phyloP scores from a whole-genome alignment of 30 jellyfish, hydroid and myxozoan species.

The Hydractinia echinata region DNA sequence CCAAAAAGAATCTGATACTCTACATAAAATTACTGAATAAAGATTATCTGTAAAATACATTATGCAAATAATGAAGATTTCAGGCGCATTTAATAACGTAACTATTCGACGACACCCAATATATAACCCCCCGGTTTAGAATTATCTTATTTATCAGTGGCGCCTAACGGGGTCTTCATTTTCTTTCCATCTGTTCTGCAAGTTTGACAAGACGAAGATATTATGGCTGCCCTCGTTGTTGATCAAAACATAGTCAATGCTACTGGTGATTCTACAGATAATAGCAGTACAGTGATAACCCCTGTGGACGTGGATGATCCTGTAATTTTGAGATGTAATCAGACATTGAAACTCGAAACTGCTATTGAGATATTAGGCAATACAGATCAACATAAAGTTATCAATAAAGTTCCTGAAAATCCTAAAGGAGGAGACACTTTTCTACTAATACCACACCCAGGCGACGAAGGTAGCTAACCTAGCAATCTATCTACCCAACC shows the following conservation, averaged over 20 bases:
- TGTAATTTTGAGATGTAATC: conserved; percentile 34
- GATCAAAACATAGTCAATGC: conserved; percentile 12
- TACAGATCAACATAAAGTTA: conserved; percentile 59
- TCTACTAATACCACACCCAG: conserved; percentile 50
- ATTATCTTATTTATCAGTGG: too few relatives aligned
- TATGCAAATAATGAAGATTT: too few relatives aligned
- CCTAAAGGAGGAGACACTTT: conserved; percentile 91
- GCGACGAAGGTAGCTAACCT: conserved; percentile 36
- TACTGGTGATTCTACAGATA: background rate
- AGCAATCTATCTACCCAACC: too few relatives aligned
- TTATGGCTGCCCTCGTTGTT: conserved; percentile 1
- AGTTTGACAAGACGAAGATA: conserved; percentile 4
- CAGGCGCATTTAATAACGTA: too few relatives aligned
- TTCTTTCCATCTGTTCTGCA: conserved; percentile 27
- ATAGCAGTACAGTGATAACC: background rate
- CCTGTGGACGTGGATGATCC: conserved; percentile 21
- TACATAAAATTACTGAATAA: too few relatives aligned
- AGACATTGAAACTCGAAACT: conserved; percentile 59
- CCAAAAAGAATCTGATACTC: too few relatives aligned
- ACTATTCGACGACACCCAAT: too few relatives aligned
- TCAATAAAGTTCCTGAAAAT: conserved; percentile 67
- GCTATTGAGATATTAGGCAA: conserved; percentile 76
- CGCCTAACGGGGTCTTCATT: conserved; percentile 7
- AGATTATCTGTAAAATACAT: too few relatives aligned
- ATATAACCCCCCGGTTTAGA: too few relatives aligned